Percentiles rank a stretch among this genome's conserved stretches.
phyloP scores from a whole-genome alignment of 1,140 invertebrate genomes.

The Nixonia krombeini region DNA sequence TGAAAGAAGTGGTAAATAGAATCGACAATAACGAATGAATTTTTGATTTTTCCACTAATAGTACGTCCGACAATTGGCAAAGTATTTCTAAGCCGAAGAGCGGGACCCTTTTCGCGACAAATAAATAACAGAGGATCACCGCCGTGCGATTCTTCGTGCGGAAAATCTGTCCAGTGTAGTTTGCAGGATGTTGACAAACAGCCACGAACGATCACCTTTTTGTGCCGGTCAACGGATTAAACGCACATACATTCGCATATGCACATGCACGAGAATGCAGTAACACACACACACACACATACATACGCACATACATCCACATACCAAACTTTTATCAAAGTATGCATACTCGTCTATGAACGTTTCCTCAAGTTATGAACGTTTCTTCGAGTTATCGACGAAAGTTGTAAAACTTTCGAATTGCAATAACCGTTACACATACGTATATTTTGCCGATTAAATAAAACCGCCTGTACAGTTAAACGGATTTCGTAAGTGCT shows the following conservation, averaged over 20 bases:
- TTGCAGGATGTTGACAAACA: slow-evolving; percentile 39
- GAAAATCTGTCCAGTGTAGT: slow-evolving; percentile 50
- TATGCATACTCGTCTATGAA: too few relatives aligned
- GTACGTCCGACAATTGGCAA: neutral
- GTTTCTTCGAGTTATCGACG: too few relatives aligned
- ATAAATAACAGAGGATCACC: slow-evolving; percentile 57
- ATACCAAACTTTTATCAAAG: too few relatives aligned
- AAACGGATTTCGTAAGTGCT: too few relatives aligned
- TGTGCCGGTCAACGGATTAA: slow-evolving; percentile 53
- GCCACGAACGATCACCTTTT: slow-evolving; percentile 29
- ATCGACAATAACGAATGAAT: slow-evolving; percentile 33
- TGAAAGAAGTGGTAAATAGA: slow-evolving; percentile 12
- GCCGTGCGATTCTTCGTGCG: slow-evolving; percentile 46
- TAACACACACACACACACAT: too few relatives aligned
- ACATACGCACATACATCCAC: too few relatives aligned
- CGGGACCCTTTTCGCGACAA: slow-evolving; percentile 40
- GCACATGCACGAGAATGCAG: too few relatives aligned
- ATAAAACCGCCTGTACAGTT: too few relatives aligned
- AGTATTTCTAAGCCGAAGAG: slow-evolving; percentile 37
- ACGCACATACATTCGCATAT: slow-evolving; percentile 62
- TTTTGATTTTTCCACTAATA: slow-evolving; percentile 21
- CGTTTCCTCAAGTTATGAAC: too few relatives aligned
- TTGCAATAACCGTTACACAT: too few relatives aligned
- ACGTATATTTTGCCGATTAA: too few relatives aligned
- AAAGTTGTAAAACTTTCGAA: too few relatives aligned